These are phyloP conservation scores for Pempheris klunzingeri DNA, from an alignment of 2,797 vertebrate species.

Conservation along the genomic window DNA sequence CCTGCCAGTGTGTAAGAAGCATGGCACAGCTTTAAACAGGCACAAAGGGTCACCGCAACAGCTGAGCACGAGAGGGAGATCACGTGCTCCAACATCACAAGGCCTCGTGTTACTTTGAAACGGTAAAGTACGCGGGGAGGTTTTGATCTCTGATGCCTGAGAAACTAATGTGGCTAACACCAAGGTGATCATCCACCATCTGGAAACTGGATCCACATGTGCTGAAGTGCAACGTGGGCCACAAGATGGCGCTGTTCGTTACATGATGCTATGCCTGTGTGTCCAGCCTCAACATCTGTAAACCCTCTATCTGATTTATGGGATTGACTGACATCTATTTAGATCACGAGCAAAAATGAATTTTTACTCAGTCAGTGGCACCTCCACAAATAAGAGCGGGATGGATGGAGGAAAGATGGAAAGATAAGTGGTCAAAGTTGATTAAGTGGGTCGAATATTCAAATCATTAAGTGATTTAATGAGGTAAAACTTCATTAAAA, in stretches of 20 bases:
- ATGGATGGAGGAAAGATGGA: neutral
- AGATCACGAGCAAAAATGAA: slow-evolving; percentile 29
- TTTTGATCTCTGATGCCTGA: neutral
- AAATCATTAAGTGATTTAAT: slow-evolving; percentile 49
- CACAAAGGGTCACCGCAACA: neutral
- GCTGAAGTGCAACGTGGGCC: neutral
- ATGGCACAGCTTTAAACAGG: slow-evolving; percentile 4
- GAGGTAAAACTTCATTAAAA: slow-evolving; percentile 60
- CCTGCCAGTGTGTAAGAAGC: slow-evolving; percentile 2
- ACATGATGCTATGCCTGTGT: slow-evolving; percentile 18
- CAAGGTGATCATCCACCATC: neutral
- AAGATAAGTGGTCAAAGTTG: slow-evolving; percentile 26
- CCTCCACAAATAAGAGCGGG: slow-evolving; percentile 29
- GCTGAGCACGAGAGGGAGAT: neutral
- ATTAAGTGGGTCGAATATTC: slow-evolving; percentile 39
- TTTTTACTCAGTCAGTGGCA: slow-evolving; percentile 21
- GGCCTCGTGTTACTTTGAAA: neutral
- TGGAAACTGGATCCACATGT: neutral
- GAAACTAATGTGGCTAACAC: neutral
- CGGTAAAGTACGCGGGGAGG: neutral
- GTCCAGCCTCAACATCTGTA: slow-evolving; percentile 15
- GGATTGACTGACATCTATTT: slow-evolving; percentile 44
- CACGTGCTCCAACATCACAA: neutral
- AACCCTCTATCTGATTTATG: slow-evolving; percentile 24
- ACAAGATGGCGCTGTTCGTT: slow-evolving; percentile 69